Evolutionary conservation across 1,140 invertebrate species (phyloP), one percentile per base, ranked within the genome.

Genomic region (Condylostylus longicornis): DNA sequence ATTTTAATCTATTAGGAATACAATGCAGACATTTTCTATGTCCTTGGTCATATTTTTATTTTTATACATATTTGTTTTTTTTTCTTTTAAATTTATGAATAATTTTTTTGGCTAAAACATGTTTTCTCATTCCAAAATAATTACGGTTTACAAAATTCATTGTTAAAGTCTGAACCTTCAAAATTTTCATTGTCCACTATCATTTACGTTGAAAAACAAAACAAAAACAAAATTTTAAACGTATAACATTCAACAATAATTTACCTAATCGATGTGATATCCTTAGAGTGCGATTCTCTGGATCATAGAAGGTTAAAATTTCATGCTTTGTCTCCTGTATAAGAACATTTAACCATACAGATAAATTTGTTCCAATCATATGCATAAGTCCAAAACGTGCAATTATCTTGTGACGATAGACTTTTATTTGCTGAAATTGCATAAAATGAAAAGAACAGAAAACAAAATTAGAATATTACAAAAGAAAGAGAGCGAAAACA

Each of bases 241-340:
- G 23, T 32, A 18, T 4, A 32, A 3, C 17, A 14, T 32, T 4
- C n/a, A 13, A 21, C 2, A 34, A 21, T 4, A 34, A 34, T 12
- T 66, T 58, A 75, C 72, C 69, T 33, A 74, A 54, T 48, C 79
- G 65, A 62, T 83, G 79, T 1, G 77, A 80, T 46, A 83, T 74
- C 41, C 73, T 69, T 20, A 84, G 54, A 1, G 81, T 82, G 48
- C 82, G 79, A 52, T 85, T 85, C 54, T 84, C 81, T 5, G 81
- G 82, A 58, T 86, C 79, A 54, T 86, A 86, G 58, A 88, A 88
- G 0, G 81, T 84, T 2, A 90, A 66, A 39, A 91, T 91, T 65
- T 91, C 85, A 54, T 91, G 86, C 62, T 88, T 90, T 0, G 88
- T 93, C 66, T 93, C 87, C 54, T 90, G 83, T 3, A 93, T 78